A percentile compares a stretch with the other conserved stretches of the same genome.
These are phyloP conservation scores for Xanthorhoe spadicearia DNA, from an alignment of 2,888 invertebrate genomes.

Conservation along the genomic window DNA sequence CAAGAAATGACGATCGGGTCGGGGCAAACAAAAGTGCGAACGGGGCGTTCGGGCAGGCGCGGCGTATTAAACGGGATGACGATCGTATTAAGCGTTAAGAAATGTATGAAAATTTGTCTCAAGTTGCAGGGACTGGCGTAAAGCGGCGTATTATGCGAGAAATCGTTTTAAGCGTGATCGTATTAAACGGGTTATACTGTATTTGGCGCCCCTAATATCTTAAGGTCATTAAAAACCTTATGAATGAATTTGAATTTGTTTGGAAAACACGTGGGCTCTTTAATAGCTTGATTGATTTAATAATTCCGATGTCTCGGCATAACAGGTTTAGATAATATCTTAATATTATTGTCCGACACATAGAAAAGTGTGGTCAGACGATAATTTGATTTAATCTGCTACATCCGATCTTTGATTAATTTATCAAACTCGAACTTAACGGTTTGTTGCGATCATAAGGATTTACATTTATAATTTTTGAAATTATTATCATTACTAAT, in stretches of 20 bases:
- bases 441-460: conserved; percentile 6
- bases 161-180: no score
- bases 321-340: conserved; percentile 39
- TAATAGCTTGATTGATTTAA: conserved; percentile 39
- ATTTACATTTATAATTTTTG: conserved; percentile 6
- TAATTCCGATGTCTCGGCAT: conserved; percentile 36
- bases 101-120: no score
- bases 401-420: conserved; percentile 37
- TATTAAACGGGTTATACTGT: no score
- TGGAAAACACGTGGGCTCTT: conserved; percentile 35
- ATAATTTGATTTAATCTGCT: conserved; percentile 39
- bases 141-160: no score
- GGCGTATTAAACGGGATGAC: no score
- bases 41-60: no score
- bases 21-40: no score
- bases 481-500: not conserved
- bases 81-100: no score
- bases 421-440: conserved; percentile 12
- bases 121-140: no score
- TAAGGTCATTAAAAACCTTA: conserved; percentile 22
- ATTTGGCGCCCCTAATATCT: conserved; percentile 13
- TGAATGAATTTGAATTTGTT: conserved; percentile 29
- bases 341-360: conserved; percentile 31
- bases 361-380: conserved; percentile 34
- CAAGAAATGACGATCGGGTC: no score